Conservation (phyloP, 2,797 vertebrate genomes). For the Anabas testudineus region DNA sequence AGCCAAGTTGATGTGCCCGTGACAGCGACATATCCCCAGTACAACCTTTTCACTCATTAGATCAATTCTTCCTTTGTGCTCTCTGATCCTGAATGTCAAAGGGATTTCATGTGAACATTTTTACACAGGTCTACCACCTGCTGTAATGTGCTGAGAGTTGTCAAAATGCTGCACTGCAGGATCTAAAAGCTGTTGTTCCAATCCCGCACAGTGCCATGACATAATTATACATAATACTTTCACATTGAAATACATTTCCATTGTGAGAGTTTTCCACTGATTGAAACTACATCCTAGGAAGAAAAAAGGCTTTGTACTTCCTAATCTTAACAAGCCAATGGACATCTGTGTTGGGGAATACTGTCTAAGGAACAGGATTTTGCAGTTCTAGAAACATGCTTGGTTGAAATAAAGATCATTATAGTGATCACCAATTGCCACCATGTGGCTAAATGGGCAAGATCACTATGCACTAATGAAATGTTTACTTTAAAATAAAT, state of each 20-base stretch:
- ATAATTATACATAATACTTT: slow-evolving; percentile 8
- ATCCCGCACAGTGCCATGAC: background rate
- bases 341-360: background rate
- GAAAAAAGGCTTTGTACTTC: slow-evolving; percentile 7
- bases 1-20: slow-evolving; percentile 35
- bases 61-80: slow-evolving; percentile 50
- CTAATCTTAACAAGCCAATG: background rate
- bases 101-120: slow-evolving; percentile 26
- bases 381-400: background rate
- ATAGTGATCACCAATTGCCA: slow-evolving; percentile 23
- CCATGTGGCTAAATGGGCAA: slow-evolving; percentile 26
- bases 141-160: slow-evolving; percentile 26
- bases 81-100: slow-evolving; percentile 49
- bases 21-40: slow-evolving; percentile 26
- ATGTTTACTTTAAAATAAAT: background rate
- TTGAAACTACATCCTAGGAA: slow-evolving; percentile 11
- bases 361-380: slow-evolving; percentile 4
- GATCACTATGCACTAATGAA: slow-evolving; percentile 1
- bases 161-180: slow-evolving; percentile 32
- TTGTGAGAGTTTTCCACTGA: background rate
- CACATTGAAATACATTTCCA: slow-evolving; percentile 17
- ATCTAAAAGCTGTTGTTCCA: slow-evolving; percentile 18
- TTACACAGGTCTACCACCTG: background rate
- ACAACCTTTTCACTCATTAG: slow-evolving; percentile 52
- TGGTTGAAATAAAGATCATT: slow-evolving; percentile 19